phyloP scores from a whole-genome alignment of 2,888 invertebrate species.

The Drosophila prolongata region DNA sequence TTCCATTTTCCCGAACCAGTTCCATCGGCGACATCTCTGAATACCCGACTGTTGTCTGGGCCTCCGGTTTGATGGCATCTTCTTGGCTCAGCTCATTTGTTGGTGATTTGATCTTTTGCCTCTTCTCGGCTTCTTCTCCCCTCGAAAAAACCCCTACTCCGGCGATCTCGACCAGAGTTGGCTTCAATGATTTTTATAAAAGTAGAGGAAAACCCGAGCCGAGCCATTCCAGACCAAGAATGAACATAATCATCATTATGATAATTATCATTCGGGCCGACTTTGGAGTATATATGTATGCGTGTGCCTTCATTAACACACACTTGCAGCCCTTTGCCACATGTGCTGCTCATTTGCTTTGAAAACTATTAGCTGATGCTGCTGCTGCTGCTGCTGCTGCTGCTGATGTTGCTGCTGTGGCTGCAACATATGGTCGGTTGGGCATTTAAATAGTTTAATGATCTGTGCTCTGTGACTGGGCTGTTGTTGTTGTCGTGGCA shows the following conservation, averaged over 20 bases:
- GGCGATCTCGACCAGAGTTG: constrained; percentile 46
- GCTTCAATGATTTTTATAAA: constrained; percentile 73
- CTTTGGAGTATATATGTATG: constrained; percentile 32
- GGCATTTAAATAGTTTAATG: constrained; percentile 79
- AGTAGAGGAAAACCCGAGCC: constrained; percentile 46
- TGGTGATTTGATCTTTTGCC: constrained; percentile 75
- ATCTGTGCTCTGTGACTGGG: constrained; percentile 63
- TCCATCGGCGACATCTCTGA: constrained; percentile 5
- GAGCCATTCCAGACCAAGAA: constrained; percentile 47
- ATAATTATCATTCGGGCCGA: constrained; percentile 50
- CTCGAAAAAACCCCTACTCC: not conserved
- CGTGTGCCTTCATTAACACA: constrained; percentile 36
- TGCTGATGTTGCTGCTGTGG: constrained; percentile 39
- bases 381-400: constrained; percentile 30
- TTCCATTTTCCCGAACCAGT: constrained; percentile 2
- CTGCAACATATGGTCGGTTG: constrained; percentile 71
- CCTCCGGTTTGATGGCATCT: constrained; percentile 41
- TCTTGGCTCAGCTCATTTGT: constrained; percentile 69
- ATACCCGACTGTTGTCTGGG: constrained; percentile 7
- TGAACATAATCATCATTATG: constrained; percentile 64
- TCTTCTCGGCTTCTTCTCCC: constrained; percentile 42
- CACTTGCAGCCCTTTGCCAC: constrained; percentile 62
- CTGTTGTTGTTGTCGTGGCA: constrained; percentile 25
- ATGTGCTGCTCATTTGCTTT: constrained; percentile 77
- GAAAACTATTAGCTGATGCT: constrained; percentile 76